These are phyloP conservation scores for Apeltes quadracus DNA, from an alignment of 2,113 vertebrate genomes.

Conservation along the genomic window DNA sequence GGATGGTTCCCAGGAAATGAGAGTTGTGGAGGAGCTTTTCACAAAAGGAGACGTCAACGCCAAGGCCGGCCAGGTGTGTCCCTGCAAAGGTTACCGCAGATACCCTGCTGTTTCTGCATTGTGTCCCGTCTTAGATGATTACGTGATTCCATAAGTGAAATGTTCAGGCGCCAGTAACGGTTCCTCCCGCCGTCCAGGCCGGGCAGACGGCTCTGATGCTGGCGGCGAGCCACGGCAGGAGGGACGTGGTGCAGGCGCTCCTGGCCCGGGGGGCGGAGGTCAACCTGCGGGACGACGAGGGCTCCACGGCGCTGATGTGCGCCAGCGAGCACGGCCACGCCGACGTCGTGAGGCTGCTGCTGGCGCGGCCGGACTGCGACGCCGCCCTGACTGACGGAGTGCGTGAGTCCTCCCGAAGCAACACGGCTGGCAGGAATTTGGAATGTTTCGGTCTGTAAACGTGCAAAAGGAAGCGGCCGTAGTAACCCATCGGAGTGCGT, in stretches of 20 bases:
- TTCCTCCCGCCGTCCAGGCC: constrained; percentile 79
- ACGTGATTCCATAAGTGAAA: background rate
- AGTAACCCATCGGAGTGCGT: constrained; percentile 3
- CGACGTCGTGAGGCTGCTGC: constrained; percentile 91
- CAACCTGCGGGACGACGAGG: constrained; percentile 95
- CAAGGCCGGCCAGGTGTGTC: constrained; percentile 93
- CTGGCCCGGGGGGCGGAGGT: constrained; percentile 90
- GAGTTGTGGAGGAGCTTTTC: constrained; percentile 90
- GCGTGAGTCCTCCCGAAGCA: constrained; percentile 73
- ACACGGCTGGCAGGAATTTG: background rate
- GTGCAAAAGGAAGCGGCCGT: background rate
- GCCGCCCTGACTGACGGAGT: constrained; percentile 91
- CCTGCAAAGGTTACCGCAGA: background rate
- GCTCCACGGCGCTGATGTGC: constrained; percentile 96
- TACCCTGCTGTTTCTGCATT: background rate
- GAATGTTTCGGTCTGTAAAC: background rate
- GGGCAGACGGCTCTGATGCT: constrained; percentile 97
- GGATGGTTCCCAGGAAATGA: constrained; percentile 90
- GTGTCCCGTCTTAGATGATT: background rate
- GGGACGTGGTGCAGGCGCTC: constrained; percentile 93
- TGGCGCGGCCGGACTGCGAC: constrained; percentile 89
- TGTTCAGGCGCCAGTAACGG: constrained; percentile 1
- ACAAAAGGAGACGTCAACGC: constrained; percentile 91
- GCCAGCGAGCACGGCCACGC: constrained; percentile 94
- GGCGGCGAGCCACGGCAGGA: constrained; percentile 92